Conservation (phyloP, 2,888 invertebrate genomes). For the Parnassius glacialis region DNA sequence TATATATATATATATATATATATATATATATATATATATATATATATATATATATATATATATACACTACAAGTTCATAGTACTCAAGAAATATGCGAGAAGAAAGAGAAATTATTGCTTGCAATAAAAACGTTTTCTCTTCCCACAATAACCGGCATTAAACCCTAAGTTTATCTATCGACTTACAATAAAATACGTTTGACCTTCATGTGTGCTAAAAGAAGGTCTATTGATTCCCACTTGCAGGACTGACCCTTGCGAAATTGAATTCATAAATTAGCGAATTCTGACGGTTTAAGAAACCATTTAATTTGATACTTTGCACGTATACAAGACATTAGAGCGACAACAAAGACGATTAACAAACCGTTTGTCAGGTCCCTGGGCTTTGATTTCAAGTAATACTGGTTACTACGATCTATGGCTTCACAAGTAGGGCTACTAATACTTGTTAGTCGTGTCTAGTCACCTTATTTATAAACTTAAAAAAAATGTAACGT, state of each 20-base stretch:
- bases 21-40: no score
- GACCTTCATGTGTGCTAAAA: slow-evolving; percentile 29
- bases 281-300: slow-evolving; percentile 23
- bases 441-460: slow-evolving; percentile 6
- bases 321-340: slow-evolving; percentile 56
- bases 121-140: slow-evolving; percentile 17
- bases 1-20: no score
- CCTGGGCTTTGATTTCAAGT: slow-evolving; percentile 41
- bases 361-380: slow-evolving; percentile 68
- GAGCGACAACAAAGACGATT: slow-evolving; percentile 60
- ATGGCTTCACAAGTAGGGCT: slow-evolving; percentile 28
- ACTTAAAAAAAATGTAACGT: neutral
- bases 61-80: no score
- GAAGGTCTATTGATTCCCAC: slow-evolving; percentile 25
- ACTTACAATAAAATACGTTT: slow-evolving; percentile 25
- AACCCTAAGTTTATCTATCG: slow-evolving; percentile 26
- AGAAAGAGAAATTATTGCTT: neutral
- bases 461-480: neutral
- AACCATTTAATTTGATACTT: slow-evolving; percentile 54
- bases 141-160: slow-evolving; percentile 27
- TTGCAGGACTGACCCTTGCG: slow-evolving; percentile 30
- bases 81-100: no score
- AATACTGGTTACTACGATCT: slow-evolving; percentile 50
- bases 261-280: slow-evolving; percentile 27
- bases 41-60: no score